These are phyloP conservation scores for Tenualosa ilisha DNA, from an alignment of 2,797 vertebrate genomes.

Conservation along the genomic window DNA sequence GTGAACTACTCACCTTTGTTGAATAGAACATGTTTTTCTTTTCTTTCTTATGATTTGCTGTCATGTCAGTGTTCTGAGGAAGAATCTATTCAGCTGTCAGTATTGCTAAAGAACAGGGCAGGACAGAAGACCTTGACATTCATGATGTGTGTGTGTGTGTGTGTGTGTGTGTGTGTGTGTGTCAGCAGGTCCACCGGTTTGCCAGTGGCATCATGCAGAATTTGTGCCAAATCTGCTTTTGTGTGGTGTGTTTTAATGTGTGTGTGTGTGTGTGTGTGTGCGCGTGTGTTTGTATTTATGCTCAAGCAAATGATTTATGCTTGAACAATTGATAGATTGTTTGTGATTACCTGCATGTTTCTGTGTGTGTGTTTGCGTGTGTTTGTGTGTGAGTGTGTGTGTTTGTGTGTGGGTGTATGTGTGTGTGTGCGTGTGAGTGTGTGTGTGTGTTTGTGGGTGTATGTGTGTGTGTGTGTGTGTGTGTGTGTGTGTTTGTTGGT, in stretches of 20 bases:
- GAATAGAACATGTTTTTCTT: neutral
- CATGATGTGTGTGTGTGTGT: neutral
- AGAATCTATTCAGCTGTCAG: neutral
- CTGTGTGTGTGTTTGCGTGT: neutral
- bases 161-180: neutral
- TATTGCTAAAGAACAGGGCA: neutral
- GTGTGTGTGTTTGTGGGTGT: neutral
- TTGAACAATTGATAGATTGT: too few species aligned
- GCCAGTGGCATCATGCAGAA: neutral
- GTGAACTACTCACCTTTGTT: neutral
- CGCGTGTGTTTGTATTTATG: slow-evolving; percentile 1
- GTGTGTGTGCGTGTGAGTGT: neutral
- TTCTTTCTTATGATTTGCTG: neutral
- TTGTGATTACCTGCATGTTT: neutral
- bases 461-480: neutral
- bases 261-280: neutral
- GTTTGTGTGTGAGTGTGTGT: neutral
- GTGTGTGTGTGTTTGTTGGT: neutral
- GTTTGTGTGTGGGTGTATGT: neutral
- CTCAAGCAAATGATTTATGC: neutral
- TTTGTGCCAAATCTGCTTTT: slow-evolving; percentile 22
- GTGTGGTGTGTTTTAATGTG: neutral
- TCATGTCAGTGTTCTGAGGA: neutral
- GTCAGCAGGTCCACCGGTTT: neutral
- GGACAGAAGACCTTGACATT: neutral